Percentiles rank a stretch among this genome's conserved stretches.
These are phyloP conservation scores for Toxotes chatareus DNA, from an alignment of 2,113 vertebrate genomes.

Conservation along the genomic window DNA sequence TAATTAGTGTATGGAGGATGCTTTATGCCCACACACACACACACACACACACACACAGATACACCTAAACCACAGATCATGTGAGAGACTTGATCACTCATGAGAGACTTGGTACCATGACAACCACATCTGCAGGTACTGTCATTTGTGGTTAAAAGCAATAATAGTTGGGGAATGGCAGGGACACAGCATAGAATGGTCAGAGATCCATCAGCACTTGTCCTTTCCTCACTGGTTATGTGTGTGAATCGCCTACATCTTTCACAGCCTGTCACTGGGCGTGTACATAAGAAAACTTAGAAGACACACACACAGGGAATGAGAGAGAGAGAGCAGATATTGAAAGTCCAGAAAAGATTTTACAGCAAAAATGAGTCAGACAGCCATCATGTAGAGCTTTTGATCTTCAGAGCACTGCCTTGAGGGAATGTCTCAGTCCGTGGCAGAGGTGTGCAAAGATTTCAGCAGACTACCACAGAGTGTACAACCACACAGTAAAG, in stretches of 20 bases:
- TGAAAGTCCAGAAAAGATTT: slow-evolving; percentile 50
- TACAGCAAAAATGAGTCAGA: slow-evolving; percentile 43
- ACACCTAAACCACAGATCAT: background rate
- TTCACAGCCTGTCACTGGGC: background rate
- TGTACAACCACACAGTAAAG: slow-evolving; percentile 24
- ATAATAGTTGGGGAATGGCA: slow-evolving; percentile 4
- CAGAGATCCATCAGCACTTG: slow-evolving; percentile 17
- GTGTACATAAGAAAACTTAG: background rate
- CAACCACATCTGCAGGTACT: slow-evolving; percentile 58
- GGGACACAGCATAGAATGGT: background rate
- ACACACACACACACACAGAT: background rate
- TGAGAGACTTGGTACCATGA: slow-evolving; percentile 54
- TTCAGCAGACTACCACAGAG: slow-evolving; percentile 36
- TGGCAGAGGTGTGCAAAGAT: slow-evolving; percentile 39
- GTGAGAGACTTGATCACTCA: too few relatives aligned
- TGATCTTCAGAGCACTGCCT: slow-evolving; percentile 56
- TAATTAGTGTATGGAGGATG: background rate
- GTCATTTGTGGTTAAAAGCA: slow-evolving; percentile 26
- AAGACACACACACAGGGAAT: background rate
- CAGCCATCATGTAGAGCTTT: slow-evolving; percentile 57
- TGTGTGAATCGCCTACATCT: background rate
- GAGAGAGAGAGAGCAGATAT: background rate
- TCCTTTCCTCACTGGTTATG: slow-evolving; percentile 1
- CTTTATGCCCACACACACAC: background rate
- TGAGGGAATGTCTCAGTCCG: slow-evolving; percentile 40